A percentile compares a stretch with the other conserved stretches of the same genome.
These are phyloP conservation scores for Lacanobia oleracea DNA, from an alignment of 2,888 invertebrate species.

Conservation along the genomic window DNA sequence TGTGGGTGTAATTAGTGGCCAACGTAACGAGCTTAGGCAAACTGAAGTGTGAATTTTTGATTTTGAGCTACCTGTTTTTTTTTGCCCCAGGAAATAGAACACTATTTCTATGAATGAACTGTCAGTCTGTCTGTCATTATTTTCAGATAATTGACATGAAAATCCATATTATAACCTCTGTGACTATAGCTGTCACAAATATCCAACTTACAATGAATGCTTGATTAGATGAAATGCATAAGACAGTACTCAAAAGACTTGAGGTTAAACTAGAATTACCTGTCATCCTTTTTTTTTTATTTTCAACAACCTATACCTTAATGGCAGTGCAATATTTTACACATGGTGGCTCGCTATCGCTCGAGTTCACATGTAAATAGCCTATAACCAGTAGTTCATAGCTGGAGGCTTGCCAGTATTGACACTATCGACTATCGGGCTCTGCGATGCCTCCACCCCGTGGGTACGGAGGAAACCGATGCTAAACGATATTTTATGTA, in stretches of 20 bases:
- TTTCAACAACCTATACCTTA: slow-evolving; percentile 16
- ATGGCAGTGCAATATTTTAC: slow-evolving; percentile 60
- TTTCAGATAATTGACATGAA: not conserved
- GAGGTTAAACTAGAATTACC: not conserved
- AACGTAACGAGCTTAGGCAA: slow-evolving; percentile 83
- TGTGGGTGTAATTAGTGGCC: slow-evolving; percentile 87
- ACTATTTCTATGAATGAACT: no score
- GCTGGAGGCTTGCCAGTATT: slow-evolving; percentile 85
- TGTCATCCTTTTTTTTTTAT: not conserved
- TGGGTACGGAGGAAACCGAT: slow-evolving; percentile 41
- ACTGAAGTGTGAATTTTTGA: slow-evolving; percentile 82
- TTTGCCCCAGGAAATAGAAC: slow-evolving; percentile 14
- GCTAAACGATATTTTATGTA: slow-evolving; percentile 51
- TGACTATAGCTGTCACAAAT: not conserved
- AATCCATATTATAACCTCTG: not conserved
- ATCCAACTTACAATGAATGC: not conserved
- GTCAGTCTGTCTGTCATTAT: no score
- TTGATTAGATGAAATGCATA: not conserved
- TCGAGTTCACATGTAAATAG: slow-evolving; percentile 77
- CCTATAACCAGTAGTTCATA: slow-evolving; percentile 64
- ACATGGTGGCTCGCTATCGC: slow-evolving; percentile 61
- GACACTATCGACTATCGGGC: slow-evolving; percentile 78
- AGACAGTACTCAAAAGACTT: not conserved
- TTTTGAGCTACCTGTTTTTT: slow-evolving; percentile 64
- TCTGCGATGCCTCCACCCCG: slow-evolving; percentile 54